Evolutionary conservation across 2,113 vertebrate species (phyloP).

Genomic region (Oxyruncus cristatus): DNA sequence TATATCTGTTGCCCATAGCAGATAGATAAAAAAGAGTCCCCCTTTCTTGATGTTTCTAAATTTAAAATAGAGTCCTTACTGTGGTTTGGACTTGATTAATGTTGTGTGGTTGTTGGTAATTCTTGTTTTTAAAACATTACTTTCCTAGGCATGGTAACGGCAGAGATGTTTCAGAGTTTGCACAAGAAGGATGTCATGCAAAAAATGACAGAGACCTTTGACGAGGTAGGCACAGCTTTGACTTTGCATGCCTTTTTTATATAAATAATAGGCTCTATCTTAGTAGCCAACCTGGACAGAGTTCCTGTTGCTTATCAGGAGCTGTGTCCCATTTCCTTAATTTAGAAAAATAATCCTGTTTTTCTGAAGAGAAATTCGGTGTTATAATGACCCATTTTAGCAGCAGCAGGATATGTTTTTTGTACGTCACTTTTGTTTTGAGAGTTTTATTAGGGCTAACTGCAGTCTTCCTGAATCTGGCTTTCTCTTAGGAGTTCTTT

Average conservation of each 20-base stretch:
- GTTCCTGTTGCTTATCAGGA: not conserved
- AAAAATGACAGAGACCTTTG: constrained; percentile 89
- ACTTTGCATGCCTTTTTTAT: not conserved
- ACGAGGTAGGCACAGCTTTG: constrained; percentile 76
- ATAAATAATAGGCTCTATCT: not conserved
- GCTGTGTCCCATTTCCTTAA: not conserved
- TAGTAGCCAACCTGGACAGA: not conserved
- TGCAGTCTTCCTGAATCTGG: not conserved
- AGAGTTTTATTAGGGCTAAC: not conserved
- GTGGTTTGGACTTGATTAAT: not conserved
- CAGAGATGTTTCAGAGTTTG: constrained; percentile 88
- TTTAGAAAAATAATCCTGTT: not conserved
- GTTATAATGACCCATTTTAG: not conserved
- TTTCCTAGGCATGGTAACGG: constrained; percentile 85
- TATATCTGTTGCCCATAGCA: not conserved
- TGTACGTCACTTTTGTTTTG: not conserved
- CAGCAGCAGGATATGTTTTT: not conserved
- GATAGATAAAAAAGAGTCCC: not conserved
- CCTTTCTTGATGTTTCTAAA: not conserved
- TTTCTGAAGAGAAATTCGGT: not conserved
- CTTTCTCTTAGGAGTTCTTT: not conserved
- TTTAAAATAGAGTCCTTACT: not conserved
- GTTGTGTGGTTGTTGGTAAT: not conserved
- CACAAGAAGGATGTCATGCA: constrained; percentile 78
- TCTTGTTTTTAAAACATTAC: not conserved